Conservation (phyloP, 2,113 vertebrate species). For the Andinoacara biseriatus region DNA sequence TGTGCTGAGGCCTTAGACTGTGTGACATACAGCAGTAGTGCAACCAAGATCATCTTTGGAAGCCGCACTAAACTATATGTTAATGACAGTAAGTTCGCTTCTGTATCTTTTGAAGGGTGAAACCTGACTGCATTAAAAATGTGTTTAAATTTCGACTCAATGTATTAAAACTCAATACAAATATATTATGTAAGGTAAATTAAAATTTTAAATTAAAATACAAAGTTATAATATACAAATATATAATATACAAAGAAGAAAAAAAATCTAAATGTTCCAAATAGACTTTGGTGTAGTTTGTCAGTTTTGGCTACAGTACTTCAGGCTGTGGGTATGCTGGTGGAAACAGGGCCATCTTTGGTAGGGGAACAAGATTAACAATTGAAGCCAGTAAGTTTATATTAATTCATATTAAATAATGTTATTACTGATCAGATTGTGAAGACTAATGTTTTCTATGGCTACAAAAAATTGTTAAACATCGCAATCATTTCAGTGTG, state of each 20-base stretch:
- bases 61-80: fast-evolving
- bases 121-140: not conserved
- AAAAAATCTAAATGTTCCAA: not conserved
- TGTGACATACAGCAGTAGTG: not conserved
- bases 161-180: not conserved
- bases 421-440: not conserved
- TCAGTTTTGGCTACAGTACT: not conserved
- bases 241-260: not conserved
- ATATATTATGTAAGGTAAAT: not conserved
- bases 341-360: not conserved
- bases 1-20: not conserved
- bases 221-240: not conserved
- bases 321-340: not conserved
- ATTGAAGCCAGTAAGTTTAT: not conserved
- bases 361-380: not conserved
- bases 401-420: not conserved
- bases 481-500: fast-evolving
- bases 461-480: fast-evolving
- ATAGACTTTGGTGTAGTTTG: not conserved
- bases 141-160: not conserved
- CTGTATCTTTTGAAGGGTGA: too few relatives aligned
- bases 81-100: not conserved
- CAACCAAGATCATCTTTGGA: fast-evolving
- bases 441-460: not conserved
- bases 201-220: not conserved